These are phyloP conservation scores for Podarcis cretensis DNA, from an alignment of 2,113 vertebrate species.

Conservation along the genomic window DNA sequence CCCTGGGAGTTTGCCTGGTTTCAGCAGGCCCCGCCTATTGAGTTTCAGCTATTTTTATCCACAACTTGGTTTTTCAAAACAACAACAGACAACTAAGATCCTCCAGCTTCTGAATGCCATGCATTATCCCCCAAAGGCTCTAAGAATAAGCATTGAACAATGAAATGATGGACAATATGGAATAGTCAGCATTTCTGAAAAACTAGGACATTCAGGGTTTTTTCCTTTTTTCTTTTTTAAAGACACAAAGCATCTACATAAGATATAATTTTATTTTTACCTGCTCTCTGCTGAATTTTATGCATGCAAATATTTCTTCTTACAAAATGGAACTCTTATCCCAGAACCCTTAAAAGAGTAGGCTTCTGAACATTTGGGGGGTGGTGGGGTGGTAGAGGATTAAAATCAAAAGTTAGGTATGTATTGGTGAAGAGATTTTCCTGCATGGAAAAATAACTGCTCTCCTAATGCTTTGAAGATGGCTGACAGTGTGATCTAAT, in stretches of 20 bases:
- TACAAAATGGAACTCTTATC: not conserved
- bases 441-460: not conserved
- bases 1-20: not conserved
- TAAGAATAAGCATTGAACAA: not conserved
- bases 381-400: no score
- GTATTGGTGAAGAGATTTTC: not conserved
- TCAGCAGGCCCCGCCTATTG: not conserved
- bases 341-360: slow-evolving; percentile 17
- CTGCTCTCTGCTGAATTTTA: slow-evolving; percentile 11
- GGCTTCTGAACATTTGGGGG: not conserved
- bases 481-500: not conserved
- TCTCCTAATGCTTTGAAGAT: slow-evolving; percentile 10
- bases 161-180: not conserved
- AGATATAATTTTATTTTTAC: not conserved
- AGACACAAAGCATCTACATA: not conserved
- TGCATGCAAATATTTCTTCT: slow-evolving; percentile 20
- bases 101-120: not conserved
- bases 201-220: not conserved
- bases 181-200: not conserved
- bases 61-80: not conserved
- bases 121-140: not conserved
- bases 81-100: not conserved
- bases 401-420: not conserved
- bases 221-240: not conserved
- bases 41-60: not conserved